Percentiles rank a stretch among this genome's conserved stretches.
These are phyloP conservation scores for Epirrhoe alternata DNA, from an alignment of 2,888 invertebrate genomes.

Conservation along the genomic window DNA sequence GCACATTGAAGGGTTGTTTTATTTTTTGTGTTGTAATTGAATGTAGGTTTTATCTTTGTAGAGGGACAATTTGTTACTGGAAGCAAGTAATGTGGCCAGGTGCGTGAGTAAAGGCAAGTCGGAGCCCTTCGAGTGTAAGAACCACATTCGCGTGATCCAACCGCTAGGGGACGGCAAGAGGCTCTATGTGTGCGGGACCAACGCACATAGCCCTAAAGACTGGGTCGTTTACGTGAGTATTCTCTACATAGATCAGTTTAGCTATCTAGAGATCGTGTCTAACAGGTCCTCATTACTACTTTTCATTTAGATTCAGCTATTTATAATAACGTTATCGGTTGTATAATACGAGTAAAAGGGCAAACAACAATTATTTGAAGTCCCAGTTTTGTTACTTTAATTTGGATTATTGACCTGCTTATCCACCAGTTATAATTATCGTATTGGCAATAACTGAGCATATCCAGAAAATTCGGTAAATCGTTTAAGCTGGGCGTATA, in stretches of 20 bases:
- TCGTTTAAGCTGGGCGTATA: slow-evolving; percentile 10
- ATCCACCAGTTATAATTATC: slow-evolving; percentile 5
- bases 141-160: slow-evolving; percentile 87
- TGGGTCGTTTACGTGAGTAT: slow-evolving; percentile 86
- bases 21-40: slow-evolving; percentile 34
- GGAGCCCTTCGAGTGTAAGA: slow-evolving; percentile 87
- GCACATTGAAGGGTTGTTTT: slow-evolving; percentile 24
- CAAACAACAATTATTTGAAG: not conserved
- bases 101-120: slow-evolving; percentile 88
- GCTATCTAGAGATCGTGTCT: not conserved
- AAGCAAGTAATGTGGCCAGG: slow-evolving; percentile 85
- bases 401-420: slow-evolving; percentile 11
- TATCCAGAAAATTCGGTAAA: slow-evolving; percentile 11
- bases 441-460: slow-evolving; percentile 7
- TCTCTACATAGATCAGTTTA: not conserved
- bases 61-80: slow-evolving; percentile 82
- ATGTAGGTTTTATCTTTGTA: slow-evolving; percentile 44
- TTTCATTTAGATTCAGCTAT: not conserved
- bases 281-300: not conserved
- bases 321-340: not conserved
- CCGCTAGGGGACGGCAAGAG: slow-evolving; percentile 87
- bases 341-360: not conserved
- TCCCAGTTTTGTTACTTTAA: not conserved
- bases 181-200: slow-evolving; percentile 87
- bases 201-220: slow-evolving; percentile 87